Percentiles rank a stretch among this genome's conserved stretches.
These are phyloP conservation scores for Crotophaga sulcirostris DNA, from an alignment of 2,113 vertebrate species.

Conservation along the genomic window DNA sequence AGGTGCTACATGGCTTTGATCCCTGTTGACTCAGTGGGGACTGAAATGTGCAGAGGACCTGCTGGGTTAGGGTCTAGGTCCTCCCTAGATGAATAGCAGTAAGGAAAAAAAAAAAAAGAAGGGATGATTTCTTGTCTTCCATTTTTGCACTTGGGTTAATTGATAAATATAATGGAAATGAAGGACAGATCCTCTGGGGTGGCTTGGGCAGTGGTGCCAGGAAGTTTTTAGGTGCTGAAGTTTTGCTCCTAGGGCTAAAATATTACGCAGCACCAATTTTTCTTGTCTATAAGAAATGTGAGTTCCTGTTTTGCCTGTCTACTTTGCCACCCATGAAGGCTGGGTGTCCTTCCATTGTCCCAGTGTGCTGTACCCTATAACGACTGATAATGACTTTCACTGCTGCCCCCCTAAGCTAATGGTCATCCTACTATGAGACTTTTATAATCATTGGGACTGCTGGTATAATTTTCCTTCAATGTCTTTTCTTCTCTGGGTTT, in stretches of 20 bases:
- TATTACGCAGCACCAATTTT: neutral
- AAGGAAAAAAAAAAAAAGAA: neutral
- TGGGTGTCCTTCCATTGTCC: neutral
- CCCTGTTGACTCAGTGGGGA: neutral
- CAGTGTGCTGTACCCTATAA: fast-evolving
- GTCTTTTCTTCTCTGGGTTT: neutral
- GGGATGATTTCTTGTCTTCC: neutral
- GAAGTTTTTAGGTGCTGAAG: neutral
- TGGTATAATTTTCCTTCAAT: neutral
- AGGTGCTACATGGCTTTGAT: neutral
- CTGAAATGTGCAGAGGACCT: neutral
- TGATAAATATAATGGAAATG: neutral
- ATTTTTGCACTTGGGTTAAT: neutral
- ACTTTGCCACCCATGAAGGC: neutral
- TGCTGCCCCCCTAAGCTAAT: neutral
- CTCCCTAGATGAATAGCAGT: neutral
- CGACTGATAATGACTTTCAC: neutral
- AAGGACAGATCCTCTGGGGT: neutral
- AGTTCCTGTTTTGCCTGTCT: neutral
- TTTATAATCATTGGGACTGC: neutral
- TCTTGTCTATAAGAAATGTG: neutral
- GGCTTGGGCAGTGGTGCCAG: neutral
- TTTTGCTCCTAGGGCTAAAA: neutral
- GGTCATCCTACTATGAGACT: neutral
- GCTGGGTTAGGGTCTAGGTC: neutral